Base-by-base conservation (phyloP, 2,888 invertebrate genomes). In the Bombyx huttoni region DNA sequence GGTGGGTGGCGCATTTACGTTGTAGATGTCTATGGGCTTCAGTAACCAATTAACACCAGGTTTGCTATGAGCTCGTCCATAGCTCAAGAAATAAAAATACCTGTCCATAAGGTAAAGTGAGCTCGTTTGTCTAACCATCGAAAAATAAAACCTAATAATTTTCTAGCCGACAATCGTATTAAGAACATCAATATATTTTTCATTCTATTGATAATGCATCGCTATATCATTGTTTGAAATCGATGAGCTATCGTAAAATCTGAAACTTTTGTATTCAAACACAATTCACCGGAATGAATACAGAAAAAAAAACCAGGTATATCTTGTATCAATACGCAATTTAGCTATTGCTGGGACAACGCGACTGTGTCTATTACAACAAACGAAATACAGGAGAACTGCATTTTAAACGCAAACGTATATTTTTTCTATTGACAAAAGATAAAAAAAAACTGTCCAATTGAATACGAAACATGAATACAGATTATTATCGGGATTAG, bases 301-400 rank as follows among this genome's bases (percentile, higher is more conserved):
- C 50, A 35, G 9, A 57, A 49, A 71, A 73, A 80, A 83, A 81
- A 82, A 80, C 78, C 81, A 81, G 79, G 81, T 83, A 80, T 80
- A 85, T 81, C 80, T 69, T 62, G 70, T 85, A 75, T 84, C 87
- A 81, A 87, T 80, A 68, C 78, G 75, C 79, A 80, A 81, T 85
- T 73, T 80, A 80, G 75, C 81, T 77, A 78, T 85, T 83, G 82
- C 79, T 70, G 67, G 66, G 66, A 73, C 70, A 56, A 70, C 59
- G 72, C 71, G 73, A 79, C 78, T 72, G 74, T 85, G 82, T 85
- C 78, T 80, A 65, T 85, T 75, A 79, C 81, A 24, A 24, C 24
- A 24, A 24, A 24, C 76, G 73, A 68, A 70, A 70, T 75, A 74
- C 68, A 74, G 73, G 70, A 64, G 71, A 78, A 85, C 82, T 78